These are phyloP conservation scores for Hapalemur alaotrensis DNA, from an alignment of 2,797 vertebrate species.

Conservation along the genomic window DNA sequence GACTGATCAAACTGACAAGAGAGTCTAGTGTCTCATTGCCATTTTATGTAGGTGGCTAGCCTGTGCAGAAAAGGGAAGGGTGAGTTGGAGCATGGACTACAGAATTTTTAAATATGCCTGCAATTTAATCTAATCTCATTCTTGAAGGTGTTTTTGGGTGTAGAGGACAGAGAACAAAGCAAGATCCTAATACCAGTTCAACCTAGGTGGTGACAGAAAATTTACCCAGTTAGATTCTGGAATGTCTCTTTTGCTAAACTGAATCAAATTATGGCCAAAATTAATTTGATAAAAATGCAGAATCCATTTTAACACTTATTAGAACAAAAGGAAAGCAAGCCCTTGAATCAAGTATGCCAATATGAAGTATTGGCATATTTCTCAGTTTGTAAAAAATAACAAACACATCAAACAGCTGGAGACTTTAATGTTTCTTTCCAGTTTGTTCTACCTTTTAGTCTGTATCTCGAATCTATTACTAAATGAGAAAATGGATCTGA, in stretches of 20 bases:
- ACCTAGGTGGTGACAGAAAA: not conserved
- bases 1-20: not conserved
- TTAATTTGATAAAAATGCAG: slow-evolving; percentile 8
- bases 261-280: not conserved
- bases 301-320: slow-evolving; percentile 16
- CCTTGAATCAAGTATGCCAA: too few relatives aligned
- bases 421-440: not conserved
- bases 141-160: not conserved
- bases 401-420: not conserved
- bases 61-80: not conserved
- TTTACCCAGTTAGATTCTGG: not conserved
- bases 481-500: not conserved
- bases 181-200: not conserved
- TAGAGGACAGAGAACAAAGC: not conserved
- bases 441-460: not conserved
- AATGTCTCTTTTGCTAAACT: not conserved
- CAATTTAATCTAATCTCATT: not conserved
- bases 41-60: not conserved
- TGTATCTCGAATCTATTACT: not conserved
- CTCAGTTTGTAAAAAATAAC: not conserved
- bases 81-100: not conserved
- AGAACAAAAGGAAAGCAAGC: not conserved
- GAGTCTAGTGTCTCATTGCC: not conserved
- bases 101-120: not conserved
- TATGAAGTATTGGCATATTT: not conserved